Evolutionary conservation across 1,140 invertebrate genomes (phyloP).

Genomic region (Gonioctena quinquepunctata): DNA sequence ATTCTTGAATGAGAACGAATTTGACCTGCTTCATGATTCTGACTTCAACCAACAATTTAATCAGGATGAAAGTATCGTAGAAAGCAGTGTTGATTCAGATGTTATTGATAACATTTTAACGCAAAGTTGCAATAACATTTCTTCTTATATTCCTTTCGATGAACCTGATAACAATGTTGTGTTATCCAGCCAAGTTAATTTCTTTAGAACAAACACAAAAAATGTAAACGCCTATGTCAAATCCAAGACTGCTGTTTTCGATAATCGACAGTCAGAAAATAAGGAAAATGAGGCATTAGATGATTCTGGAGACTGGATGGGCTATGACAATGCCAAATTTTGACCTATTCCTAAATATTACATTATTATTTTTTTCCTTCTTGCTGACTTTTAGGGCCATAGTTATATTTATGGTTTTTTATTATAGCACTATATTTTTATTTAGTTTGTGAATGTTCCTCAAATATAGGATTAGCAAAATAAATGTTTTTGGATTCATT

Average conservation of each 20-base stretch:
- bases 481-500: no score
- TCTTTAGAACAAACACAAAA: constrained; percentile 28
- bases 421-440: no score
- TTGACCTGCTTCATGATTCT: not conserved
- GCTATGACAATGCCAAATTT: constrained; percentile 50
- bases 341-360: no score
- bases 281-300: constrained; percentile 31
- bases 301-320: constrained; percentile 52
- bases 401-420: no score
- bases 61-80: not conserved
- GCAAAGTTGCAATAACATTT: not conserved
- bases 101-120: not conserved
- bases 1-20: constrained; percentile 12
- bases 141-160: not conserved
- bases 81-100: not conserved
- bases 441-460: no score
- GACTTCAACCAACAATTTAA: not conserved
- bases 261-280: constrained; percentile 20
- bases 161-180: constrained; percentile 32
- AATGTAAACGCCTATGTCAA: constrained; percentile 28
- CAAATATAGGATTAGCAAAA: no score
- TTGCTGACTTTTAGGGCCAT: no score
- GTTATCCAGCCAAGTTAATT: constrained; percentile 36
- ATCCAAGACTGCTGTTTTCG: constrained; percentile 27
- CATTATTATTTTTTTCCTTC: no score